phyloP scores from a whole-genome alignment of 2,113 vertebrate genomes.

The Vulpes vulpes region DNA sequence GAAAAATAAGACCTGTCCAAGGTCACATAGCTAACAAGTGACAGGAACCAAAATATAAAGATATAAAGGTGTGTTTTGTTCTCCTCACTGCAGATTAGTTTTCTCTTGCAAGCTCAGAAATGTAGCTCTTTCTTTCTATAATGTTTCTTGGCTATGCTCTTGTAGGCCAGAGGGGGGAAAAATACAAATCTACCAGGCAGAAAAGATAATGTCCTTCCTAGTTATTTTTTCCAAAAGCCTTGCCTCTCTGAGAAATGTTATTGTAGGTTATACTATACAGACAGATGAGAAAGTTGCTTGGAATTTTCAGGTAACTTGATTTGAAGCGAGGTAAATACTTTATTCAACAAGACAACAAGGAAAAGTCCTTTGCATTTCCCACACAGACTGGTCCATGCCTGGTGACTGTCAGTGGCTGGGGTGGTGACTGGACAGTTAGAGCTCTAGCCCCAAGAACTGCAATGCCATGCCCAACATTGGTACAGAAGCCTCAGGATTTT shows the following conservation, averaged over 20 bases:
- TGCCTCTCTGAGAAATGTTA: neutral
- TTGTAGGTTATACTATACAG: neutral
- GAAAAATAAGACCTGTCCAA: neutral
- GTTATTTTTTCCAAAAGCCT: neutral
- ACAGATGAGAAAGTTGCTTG: neutral
- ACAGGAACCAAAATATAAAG: neutral
- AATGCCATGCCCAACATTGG: neutral
- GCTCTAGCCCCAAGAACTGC: neutral
- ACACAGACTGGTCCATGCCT: neutral
- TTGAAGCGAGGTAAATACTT: neutral
- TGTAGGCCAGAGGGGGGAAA: neutral
- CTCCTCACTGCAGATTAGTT: neutral
- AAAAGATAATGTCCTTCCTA: neutral
- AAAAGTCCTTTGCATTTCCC: neutral
- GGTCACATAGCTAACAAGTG: neutral
- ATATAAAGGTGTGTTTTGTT: neutral
- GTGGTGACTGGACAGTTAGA: neutral
- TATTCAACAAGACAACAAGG: neutral
- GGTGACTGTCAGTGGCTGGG: neutral
- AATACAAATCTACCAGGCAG: neutral
- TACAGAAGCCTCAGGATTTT: neutral
- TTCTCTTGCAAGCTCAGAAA: neutral
- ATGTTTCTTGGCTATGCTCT: neutral
- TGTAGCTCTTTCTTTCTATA: neutral
- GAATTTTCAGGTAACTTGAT: slow-evolving; percentile 22